Conservation (phyloP, 37 sponge, comb jelly and placozoan genomes). For the Amphimedon queenslandica region DNA sequence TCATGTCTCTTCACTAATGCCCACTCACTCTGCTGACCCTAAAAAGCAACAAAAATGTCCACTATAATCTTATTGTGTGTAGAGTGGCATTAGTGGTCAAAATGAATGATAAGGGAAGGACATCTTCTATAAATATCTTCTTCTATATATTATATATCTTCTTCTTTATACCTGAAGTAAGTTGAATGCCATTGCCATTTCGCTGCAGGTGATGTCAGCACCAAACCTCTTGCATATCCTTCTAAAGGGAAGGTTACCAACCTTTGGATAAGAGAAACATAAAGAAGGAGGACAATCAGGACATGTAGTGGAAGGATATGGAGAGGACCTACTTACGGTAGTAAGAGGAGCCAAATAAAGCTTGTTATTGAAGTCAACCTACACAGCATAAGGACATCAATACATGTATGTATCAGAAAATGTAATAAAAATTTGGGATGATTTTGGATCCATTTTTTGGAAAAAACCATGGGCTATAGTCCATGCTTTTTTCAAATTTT, state of each 20-base stretch:
- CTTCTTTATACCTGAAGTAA: slow-evolving; percentile 86
- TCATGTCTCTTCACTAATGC: slow-evolving; percentile 86
- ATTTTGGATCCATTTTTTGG: too few relatives aligned
- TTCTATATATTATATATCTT: too few relatives aligned
- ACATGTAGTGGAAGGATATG: too few relatives aligned
- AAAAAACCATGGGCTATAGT: too few relatives aligned
- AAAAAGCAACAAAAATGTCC: not conserved
- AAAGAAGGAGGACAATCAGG: too few relatives aligned
- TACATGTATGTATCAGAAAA: not conserved
- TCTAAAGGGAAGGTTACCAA: slow-evolving; percentile 93
- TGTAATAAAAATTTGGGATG: not conserved
- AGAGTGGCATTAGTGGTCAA: too few relatives aligned
- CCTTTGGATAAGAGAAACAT: too few relatives aligned
- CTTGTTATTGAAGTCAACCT: slow-evolving; percentile 77
- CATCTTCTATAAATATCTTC: too few relatives aligned
- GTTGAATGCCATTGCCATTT: slow-evolving; percentile 88
- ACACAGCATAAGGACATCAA: not conserved
- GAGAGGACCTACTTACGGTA: slow-evolving; percentile 66
- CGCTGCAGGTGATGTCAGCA: slow-evolving; percentile 94
- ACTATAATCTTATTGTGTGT: not conserved
- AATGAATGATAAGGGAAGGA: too few relatives aligned
- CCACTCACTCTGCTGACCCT: slow-evolving; percentile 92
- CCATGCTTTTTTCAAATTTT: too few relatives aligned
- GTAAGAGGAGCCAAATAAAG: slow-evolving; percentile 92
- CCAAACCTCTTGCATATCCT: slow-evolving; percentile 89